phyloP scores from a whole-genome alignment of 2,797 vertebrate genomes.

The Acridotheres tristis region DNA sequence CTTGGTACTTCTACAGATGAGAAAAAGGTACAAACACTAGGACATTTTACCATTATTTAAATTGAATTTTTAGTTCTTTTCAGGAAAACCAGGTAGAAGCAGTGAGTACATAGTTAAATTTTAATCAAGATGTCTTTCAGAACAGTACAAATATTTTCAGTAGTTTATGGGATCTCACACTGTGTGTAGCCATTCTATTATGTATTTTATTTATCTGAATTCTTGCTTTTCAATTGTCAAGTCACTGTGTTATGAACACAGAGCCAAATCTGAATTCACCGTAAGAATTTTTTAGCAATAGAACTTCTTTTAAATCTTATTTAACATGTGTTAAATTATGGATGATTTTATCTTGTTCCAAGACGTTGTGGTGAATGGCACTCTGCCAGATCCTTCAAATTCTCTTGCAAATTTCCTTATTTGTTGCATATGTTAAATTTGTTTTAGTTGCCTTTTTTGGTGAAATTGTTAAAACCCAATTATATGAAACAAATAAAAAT shows the following conservation, averaged over 20 bases:
- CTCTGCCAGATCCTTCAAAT: conserved; percentile 57
- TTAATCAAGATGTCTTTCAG: conserved; percentile 54
- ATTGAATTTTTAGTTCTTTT: not conserved
- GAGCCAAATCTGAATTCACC: conserved; percentile 65
- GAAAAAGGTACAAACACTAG: not conserved
- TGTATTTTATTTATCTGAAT: conserved; percentile 49
- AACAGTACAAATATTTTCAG: conserved; percentile 42
- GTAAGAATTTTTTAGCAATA: conserved; percentile 61
- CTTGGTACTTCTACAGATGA: not conserved
- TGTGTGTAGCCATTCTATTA: conserved; percentile 62
- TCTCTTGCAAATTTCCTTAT: conserved; percentile 55
- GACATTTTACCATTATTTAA: not conserved
- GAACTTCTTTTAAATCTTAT: conserved; percentile 42
- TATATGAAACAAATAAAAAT: conserved; percentile 19
- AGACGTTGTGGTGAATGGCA: conserved; percentile 70
- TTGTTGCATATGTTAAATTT: conserved; percentile 62
- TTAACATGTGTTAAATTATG: conserved; percentile 77
- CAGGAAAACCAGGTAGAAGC: conserved; percentile 19
- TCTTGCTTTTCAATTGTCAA: conserved; percentile 63
- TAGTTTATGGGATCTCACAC: conserved; percentile 54
- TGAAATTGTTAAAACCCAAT: conserved; percentile 27
- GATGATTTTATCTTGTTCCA: conserved; percentile 75
- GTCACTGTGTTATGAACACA: conserved; percentile 46
- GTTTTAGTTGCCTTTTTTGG: conserved; percentile 31
- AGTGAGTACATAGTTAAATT: conserved; percentile 31